Base-by-base conservation (phyloP, 1,140 invertebrate species). In the Popillia japonica region DNA sequence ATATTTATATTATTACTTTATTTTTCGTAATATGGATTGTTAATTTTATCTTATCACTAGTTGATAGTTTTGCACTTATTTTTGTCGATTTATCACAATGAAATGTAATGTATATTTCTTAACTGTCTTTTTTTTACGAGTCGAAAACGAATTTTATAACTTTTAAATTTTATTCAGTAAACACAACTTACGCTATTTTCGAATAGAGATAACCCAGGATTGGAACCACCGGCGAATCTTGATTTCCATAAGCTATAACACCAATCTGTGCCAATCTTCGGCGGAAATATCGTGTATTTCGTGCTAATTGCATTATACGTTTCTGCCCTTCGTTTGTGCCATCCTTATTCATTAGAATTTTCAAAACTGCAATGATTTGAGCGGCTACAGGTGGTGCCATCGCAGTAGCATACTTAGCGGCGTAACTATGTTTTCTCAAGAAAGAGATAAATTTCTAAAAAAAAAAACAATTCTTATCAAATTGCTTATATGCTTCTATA, bases 221-320 rank as follows among this genome's bases (percentile, higher is more conserved):
- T 22, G 98, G 98, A 80, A 99, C 96, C 78, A 99, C 97, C 0
- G 98, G 98, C 9, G 97, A 99, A 86, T 99, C 96, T 83, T 95
- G 92, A 88, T 98, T 96, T n/a, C 98, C 98, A 87, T 97, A 98
- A 76, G 95, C 92, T 83, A 99, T 97, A 82, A 99, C 96, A 76
- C 98, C 97, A 84, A 97, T 94, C 86, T 97, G 94, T 77, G 95
- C 93, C 41, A 99, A 88, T 81, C 94, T 91, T 81, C 91, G 89
- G 72, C 97, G 91, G 84, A 99, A 98, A 87, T 99, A 99, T n/a
- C 92, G 90, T 0, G 95, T 94, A 86, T 99, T 99, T 81, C 93
- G 89, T 11, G 93, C 92, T 55, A 99, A 88, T 83, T 94, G 92
- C 76, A 91, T 88, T 59, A 96, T 94, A 81, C 95, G 89, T 81